Conservation (phyloP, 2,888 invertebrate genomes). For the Ptilodon capucinus region DNA sequence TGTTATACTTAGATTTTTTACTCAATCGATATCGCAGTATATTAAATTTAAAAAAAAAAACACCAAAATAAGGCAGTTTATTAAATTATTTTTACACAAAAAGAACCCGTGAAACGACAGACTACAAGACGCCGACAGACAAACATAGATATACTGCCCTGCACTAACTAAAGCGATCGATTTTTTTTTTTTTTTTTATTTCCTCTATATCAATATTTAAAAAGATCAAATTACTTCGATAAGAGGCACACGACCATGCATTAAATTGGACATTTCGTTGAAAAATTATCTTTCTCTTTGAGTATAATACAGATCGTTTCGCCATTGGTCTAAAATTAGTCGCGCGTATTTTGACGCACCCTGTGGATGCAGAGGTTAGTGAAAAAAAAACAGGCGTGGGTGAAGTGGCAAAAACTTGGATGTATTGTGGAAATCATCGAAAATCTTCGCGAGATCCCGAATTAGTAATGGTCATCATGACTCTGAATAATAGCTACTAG, state of each 20-base stretch:
- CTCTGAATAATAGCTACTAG: slow-evolving; percentile 41
- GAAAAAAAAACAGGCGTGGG: slow-evolving; percentile 43
- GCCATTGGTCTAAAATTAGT: no score
- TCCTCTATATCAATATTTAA: no score
- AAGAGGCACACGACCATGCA: no score
- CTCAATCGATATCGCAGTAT: slow-evolving; percentile 19
- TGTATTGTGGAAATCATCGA: slow-evolving; percentile 39
- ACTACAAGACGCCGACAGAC: slow-evolving; percentile 65
- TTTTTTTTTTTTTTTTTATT: no score
- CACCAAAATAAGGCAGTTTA: slow-evolving; percentile 38
- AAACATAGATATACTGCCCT: slow-evolving; percentile 38
- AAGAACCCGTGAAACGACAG: slow-evolving; percentile 48
- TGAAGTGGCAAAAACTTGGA: slow-evolving; percentile 52
- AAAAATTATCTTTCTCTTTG: no score
- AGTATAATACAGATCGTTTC: no score
- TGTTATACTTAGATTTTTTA: neutral
- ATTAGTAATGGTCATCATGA: slow-evolving; percentile 73
- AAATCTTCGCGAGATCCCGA: slow-evolving; percentile 40
- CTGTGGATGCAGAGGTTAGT: no score
- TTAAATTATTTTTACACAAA: slow-evolving; percentile 40
- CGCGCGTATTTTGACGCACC: no score
- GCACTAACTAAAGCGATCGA: no score
- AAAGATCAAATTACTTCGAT: no score
- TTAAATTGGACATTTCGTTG: no score
- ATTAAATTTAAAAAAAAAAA: slow-evolving; percentile 28